Evolutionary conservation across 2,113 vertebrate genomes (phyloP).

Genomic region (Pedetes capensis): DNA sequence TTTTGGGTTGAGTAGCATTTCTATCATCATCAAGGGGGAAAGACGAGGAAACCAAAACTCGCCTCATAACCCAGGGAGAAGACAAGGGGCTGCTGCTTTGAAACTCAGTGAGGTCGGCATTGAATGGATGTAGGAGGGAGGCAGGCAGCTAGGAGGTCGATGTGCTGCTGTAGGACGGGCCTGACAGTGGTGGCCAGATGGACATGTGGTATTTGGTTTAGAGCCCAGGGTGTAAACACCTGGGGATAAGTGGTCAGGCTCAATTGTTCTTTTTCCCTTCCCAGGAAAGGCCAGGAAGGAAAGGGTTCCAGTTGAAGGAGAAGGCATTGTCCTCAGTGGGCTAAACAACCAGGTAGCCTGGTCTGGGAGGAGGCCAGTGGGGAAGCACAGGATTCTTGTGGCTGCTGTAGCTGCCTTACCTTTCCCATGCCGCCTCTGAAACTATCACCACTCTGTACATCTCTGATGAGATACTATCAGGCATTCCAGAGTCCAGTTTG

Average conservation of each 20-base stretch:
- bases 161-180: background rate
- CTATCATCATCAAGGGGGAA: background rate
- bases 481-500: background rate
- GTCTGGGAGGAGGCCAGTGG: background rate
- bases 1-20: background rate
- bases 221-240: background rate
- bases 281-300: conserved; percentile 74
- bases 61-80: background rate
- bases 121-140: background rate
- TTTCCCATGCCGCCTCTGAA: background rate
- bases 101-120: background rate
- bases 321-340: conserved; percentile 48
- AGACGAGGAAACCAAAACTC: background rate
- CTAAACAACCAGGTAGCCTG: conserved; percentile 22
- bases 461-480: conserved; percentile 3
- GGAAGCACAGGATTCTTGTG: background rate
- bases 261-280: conserved; percentile 67
- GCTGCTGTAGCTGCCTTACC: background rate
- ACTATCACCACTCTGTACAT: background rate
- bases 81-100: background rate
- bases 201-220: conserved; percentile 69
- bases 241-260: conserved; percentile 16
- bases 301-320: conserved; percentile 12
- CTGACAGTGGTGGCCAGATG: background rate
- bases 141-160: background rate